Percentiles rank a stretch among this genome's conserved stretches.
Conservation (phyloP, 2,113 vertebrate species). For the Colinus virginianus region DNA sequence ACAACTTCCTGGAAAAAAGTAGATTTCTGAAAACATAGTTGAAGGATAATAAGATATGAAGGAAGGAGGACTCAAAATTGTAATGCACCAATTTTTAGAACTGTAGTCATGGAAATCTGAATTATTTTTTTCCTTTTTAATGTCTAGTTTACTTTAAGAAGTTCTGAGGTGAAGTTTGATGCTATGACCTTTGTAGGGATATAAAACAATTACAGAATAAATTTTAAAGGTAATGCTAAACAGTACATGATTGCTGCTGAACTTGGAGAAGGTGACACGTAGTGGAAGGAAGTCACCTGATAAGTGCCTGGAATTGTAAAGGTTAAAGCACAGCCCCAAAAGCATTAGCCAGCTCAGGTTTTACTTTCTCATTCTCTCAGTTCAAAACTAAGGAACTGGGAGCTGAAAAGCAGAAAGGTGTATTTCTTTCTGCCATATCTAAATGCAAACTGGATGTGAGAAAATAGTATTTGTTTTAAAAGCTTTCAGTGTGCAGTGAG, state of each 20-base stretch:
- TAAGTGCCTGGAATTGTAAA: neutral
- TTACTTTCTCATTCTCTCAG: neutral
- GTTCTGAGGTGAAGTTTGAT: constrained; percentile 12
- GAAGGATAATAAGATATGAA: neutral
- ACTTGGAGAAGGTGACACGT: neutral
- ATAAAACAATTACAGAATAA: neutral
- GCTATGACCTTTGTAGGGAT: neutral
- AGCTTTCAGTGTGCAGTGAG: neutral
- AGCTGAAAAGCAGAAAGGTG: neutral
- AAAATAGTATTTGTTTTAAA: neutral
- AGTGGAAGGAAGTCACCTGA: neutral
- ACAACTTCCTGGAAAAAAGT: neutral
- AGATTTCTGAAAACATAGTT: neutral
- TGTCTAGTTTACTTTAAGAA: neutral
- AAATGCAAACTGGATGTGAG: neutral
- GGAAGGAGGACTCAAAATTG: neutral
- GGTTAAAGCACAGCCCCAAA: constrained; percentile 24
- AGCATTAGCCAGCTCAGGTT: neutral
- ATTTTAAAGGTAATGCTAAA: neutral
- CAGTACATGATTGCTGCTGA: neutral
- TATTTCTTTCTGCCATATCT: neutral
- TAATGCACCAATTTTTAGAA: neutral
- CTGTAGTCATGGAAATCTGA: neutral
- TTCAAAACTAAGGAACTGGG: neutral
- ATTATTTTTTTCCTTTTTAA: neutral